Base-by-base conservation (phyloP, 2,888 invertebrate genomes). In the Drosophila maculinotata region DNA sequence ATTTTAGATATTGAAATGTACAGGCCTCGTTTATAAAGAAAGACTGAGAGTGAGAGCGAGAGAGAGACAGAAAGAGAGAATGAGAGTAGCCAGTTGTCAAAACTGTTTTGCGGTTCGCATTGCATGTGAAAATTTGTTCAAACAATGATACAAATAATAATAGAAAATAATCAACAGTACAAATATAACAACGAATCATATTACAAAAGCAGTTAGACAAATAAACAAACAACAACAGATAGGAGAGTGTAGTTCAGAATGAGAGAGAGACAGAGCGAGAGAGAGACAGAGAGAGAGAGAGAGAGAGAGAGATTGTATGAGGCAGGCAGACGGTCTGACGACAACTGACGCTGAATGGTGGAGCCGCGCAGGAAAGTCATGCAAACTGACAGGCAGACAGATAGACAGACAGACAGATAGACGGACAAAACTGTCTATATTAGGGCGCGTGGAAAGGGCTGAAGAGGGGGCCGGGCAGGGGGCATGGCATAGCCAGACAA, bases 151-250 rank as follows among this genome's bases (percentile, higher is more conserved):
- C 64, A 77, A 76, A 78, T 63, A 80, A 87, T 78, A 87, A 82
- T 69, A 78, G 79, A 79, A 81, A 70, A 76, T 82, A 82, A 85
- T 87, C 83, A 83, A 82, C 88, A 66, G 59, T 52, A 62, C 68
- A 70, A 85, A 85, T 76, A 79, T 58, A 71, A 73, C 69, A 78
- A 58, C 75, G 82, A 84, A 74, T 82, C 69, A 63, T 73, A 79
- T 82, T 77, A 82, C 87, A 82, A 83, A 76, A 74, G 85, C 86
- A 82, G 86, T 79, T 87, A 85, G 83, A 42, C 79, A 79, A 75
- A 79, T 64, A 87, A 84, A 75, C 69, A 81, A 75, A 75, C 35
- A 53, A 59, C 42, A 36, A 30, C 35, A 38, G 45, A 44, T 57
- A 72, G 49, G 3, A 60, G 57, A 56, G 48, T 36, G 35, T 25